Percentiles rank a stretch among this genome's conserved stretches.
These are phyloP conservation scores for Acronicta aceris DNA, from an alignment of 2,888 invertebrate species.

Conservation along the genomic window DNA sequence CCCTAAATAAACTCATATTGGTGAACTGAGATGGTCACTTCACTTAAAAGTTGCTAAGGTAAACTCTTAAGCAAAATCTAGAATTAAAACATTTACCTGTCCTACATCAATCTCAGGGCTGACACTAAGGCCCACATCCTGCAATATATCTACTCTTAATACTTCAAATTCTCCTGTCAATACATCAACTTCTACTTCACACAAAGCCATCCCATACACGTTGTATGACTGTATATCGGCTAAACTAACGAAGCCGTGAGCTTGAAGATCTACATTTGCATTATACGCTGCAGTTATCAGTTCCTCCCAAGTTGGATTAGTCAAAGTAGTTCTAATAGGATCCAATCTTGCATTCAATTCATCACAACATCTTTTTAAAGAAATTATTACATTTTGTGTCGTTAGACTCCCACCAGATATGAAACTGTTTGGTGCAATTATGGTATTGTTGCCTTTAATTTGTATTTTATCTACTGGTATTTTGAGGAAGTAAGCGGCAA, in stretches of 20 bases:
- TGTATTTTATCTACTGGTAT: constrained; percentile 90
- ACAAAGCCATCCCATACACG: constrained; percentile 88
- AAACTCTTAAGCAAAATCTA: neutral
- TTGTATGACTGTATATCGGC: constrained; percentile 57
- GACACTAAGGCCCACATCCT: constrained; percentile 90
- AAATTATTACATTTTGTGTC: constrained; percentile 90
- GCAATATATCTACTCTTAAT: constrained; percentile 89
- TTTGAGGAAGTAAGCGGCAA: constrained; percentile 90
- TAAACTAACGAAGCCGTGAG: constrained; percentile 55
- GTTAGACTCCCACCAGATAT: constrained; percentile 91
- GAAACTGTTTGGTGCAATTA: constrained; percentile 90
- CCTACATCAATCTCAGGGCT: constrained; percentile 91
- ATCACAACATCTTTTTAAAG: constrained; percentile 83
- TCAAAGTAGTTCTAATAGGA: constrained; percentile 70
- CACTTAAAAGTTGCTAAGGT: no score
- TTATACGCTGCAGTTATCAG: constrained; percentile 80
- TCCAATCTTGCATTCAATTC: constrained; percentile 77
- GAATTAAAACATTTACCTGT: constrained; percentile 74
- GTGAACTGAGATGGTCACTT: no score
- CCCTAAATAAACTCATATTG: no score
- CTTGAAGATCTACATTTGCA: constrained; percentile 60
- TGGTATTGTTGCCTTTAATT: constrained; percentile 90
- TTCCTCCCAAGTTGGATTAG: constrained; percentile 83
- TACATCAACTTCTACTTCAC: constrained; percentile 92
- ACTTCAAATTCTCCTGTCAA: constrained; percentile 91